These are phyloP conservation scores for Thunnus thynnus DNA, from an alignment of 2,113 vertebrate species.

Conservation along the genomic window DNA sequence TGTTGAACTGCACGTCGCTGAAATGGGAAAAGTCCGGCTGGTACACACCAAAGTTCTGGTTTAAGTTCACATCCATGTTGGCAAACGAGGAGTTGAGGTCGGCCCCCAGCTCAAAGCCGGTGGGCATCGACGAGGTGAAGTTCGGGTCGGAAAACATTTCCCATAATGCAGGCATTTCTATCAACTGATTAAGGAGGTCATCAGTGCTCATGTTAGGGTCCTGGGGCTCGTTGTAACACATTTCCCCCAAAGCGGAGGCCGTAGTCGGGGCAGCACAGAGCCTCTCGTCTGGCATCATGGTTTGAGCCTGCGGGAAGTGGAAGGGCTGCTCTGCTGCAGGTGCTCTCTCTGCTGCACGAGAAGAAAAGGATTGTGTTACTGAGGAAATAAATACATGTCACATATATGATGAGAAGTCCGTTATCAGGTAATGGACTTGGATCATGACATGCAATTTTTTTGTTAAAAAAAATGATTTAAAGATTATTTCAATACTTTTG, in stretches of 20 bases:
- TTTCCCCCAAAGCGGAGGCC: conserved; percentile 22
- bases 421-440: not conserved
- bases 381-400: conserved; percentile 1
- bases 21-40: conserved; percentile 73
- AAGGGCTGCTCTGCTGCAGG: conserved; percentile 60
- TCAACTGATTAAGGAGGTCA: conserved; percentile 45
- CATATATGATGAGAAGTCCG: not conserved
- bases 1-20: conserved; percentile 79
- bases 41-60: conserved; percentile 38
- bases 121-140: not conserved
- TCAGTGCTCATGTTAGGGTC: conserved; percentile 55
- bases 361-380: conserved; percentile 25
- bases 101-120: conserved; percentile 24
- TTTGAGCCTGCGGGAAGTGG: conserved; percentile 40
- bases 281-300: conserved; percentile 40
- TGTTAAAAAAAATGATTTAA: too few relatives aligned
- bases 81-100: conserved; percentile 34
- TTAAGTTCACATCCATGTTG: conserved; percentile 63
- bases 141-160: conserved; percentile 20
- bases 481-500: too few relatives aligned
- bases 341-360: conserved; percentile 55
- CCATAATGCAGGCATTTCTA: conserved; percentile 40
- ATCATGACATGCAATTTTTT: not conserved
- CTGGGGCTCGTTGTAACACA: conserved; percentile 37
- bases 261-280: conserved; percentile 13